These are phyloP conservation scores for Meriones unguiculatus DNA, from an alignment of 2,113 vertebrate genomes.

Conservation along the genomic window DNA sequence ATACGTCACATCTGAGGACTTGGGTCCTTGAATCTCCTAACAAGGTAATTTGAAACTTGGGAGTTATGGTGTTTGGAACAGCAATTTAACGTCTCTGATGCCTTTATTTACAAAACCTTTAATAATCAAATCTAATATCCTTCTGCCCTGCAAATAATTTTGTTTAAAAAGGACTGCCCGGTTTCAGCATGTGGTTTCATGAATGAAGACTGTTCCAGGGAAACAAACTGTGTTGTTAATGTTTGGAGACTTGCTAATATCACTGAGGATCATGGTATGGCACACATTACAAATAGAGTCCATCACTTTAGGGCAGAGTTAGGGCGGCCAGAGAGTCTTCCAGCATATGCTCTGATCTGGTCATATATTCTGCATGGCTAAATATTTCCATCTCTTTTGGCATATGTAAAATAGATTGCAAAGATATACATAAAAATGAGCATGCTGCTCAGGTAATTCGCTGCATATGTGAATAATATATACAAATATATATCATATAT, in stretches of 20 bases:
- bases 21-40: neutral
- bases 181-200: constrained; percentile 89
- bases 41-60: neutral
- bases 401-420: constrained; percentile 90
- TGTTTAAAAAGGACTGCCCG: constrained; percentile 89
- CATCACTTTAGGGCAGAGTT: constrained; percentile 87
- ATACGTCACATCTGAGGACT: neutral
- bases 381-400: constrained; percentile 86
- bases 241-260: constrained; percentile 72
- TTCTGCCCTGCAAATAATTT: constrained; percentile 88
- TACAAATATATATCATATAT: neutral
- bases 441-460: constrained; percentile 86
- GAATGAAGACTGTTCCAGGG: constrained; percentile 86
- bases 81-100: constrained; percentile 90
- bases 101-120: constrained; percentile 99
- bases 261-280: constrained; percentile 79
- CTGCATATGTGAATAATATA: neutral
- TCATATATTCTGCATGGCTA: constrained; percentile 87
- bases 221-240: constrained; percentile 83
- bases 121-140: constrained; percentile 94
- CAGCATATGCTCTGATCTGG: constrained; percentile 88
- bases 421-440: constrained; percentile 87
- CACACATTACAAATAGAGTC: constrained; percentile 83
- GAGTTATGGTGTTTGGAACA: neutral
- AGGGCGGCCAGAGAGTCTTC: constrained; percentile 84